A percentile compares a stretch with the other conserved stretches of the same genome.
These are phyloP conservation scores for Pachycephala philippinensis DNA, from an alignment of 2,113 vertebrate species.

Conservation along the genomic window DNA sequence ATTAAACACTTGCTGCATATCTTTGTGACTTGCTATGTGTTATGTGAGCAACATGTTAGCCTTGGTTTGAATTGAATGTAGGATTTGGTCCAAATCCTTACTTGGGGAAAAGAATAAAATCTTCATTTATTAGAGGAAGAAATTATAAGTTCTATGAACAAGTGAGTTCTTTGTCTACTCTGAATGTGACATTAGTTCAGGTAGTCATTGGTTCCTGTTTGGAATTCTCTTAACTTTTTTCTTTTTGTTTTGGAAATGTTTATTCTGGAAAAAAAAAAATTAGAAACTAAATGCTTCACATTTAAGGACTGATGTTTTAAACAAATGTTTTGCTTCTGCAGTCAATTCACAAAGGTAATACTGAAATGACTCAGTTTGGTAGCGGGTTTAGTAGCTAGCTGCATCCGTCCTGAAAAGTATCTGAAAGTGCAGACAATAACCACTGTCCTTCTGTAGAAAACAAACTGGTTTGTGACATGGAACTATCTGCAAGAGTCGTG, in stretches of 20 bases:
- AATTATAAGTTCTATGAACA: background rate
- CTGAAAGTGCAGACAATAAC: background rate
- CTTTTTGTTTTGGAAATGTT: background rate
- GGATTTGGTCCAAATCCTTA: background rate
- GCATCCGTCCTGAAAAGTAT: background rate
- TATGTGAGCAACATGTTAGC: background rate
- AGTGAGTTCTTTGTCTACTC: background rate
- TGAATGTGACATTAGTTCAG: background rate
- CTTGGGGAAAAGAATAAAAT: background rate
- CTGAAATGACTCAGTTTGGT: background rate
- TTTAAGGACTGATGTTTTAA: background rate
- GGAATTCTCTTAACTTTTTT: background rate
- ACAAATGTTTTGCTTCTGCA: background rate
- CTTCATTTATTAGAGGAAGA: background rate
- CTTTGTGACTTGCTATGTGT: background rate
- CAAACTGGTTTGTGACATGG: background rate
- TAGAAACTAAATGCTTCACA: background rate
- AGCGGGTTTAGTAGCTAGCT: background rate
- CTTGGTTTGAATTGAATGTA: background rate
- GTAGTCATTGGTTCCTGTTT: background rate
- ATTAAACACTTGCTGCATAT: constrained; percentile 9
- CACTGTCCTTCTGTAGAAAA: background rate
- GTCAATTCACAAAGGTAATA: background rate
- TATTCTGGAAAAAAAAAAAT: background rate
- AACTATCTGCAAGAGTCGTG: background rate